These are phyloP conservation scores for Cheilosia scutellata DNA, from an alignment of 2,888 invertebrate species.

Conservation along the genomic window DNA sequence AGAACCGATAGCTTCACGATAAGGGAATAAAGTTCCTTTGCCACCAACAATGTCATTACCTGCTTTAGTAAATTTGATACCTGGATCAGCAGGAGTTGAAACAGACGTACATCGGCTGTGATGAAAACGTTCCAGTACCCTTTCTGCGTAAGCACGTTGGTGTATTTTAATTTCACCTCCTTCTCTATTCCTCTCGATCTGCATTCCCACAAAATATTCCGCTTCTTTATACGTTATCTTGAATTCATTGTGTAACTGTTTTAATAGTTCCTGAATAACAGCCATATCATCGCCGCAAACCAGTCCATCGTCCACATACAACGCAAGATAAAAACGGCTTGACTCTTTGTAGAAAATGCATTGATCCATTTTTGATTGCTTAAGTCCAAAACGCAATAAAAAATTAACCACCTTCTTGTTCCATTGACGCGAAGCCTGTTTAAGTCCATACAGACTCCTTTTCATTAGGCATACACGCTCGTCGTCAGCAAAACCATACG, in stretches of 20 bases:
- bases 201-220: conserved; percentile 50
- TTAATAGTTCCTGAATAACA: conserved; percentile 19
- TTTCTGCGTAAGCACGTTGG: conserved; percentile 36
- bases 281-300: conserved; percentile 64
- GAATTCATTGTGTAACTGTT: conserved; percentile 28
- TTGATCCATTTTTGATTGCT: conserved; percentile 57
- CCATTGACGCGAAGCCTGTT: conserved; percentile 62
- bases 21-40: conserved; percentile 30
- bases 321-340: conserved; percentile 64
- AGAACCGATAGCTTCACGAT: conserved; percentile 61
- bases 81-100: conserved; percentile 48
- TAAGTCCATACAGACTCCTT: conserved; percentile 71
- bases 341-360: conserved; percentile 54
- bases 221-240: conserved; percentile 57
- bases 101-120: conserved; percentile 19
- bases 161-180: conserved; percentile 34
- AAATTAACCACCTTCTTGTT: conserved; percentile 62
- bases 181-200: conserved; percentile 44
- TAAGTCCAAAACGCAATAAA: conserved; percentile 45
- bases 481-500: conserved; percentile 65
- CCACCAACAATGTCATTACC: neutral
- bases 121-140: conserved; percentile 33
- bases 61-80: conserved; percentile 33
- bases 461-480: conserved; percentile 66
- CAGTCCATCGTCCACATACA: conserved; percentile 78